phyloP scores from a whole-genome alignment of 2,113 vertebrate genomes.

The Epinephelus moara region DNA sequence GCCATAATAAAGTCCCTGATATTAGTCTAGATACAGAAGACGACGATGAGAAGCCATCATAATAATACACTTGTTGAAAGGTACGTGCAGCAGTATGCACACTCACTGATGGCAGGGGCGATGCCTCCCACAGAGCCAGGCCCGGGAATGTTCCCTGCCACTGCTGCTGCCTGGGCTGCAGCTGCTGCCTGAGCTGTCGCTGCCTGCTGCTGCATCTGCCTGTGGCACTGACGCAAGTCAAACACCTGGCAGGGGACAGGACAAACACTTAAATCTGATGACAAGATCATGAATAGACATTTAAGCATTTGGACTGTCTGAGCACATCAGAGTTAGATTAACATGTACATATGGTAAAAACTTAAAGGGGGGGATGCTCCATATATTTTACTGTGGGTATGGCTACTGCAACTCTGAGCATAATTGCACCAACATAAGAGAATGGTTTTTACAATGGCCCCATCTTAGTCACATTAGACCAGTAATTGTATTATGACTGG shows the following conservation, averaged over 20 bases:
- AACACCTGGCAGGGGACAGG: slow-evolving; percentile 89
- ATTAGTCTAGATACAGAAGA: neutral
- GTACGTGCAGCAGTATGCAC: slow-evolving; percentile 27
- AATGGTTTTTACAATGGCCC: neutral
- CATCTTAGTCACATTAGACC: neutral
- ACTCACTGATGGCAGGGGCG: slow-evolving; percentile 98
- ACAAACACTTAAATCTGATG: neutral
- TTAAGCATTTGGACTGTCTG: neutral
- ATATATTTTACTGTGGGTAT: neutral
- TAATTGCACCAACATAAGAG: neutral
- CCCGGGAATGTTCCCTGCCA: slow-evolving; percentile 96
- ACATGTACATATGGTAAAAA: neutral
- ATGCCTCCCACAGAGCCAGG: slow-evolving; percentile 97
- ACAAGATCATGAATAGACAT: neutral
- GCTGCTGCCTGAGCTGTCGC: slow-evolving; percentile 96
- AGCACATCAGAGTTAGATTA: neutral
- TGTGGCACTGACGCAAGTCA: slow-evolving; percentile 95
- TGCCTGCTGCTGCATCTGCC: slow-evolving; percentile 99
- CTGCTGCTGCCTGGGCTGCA: slow-evolving; percentile 94
- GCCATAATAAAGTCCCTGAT: neutral
- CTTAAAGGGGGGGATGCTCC: too few species aligned
- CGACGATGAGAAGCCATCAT: slow-evolving; percentile 20
- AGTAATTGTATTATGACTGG: neutral
- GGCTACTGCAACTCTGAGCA: neutral
- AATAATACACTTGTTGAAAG: slow-evolving; percentile 33